Base-by-base conservation (phyloP, 2,113 vertebrate genomes). In the Condylura cristata region DNA sequence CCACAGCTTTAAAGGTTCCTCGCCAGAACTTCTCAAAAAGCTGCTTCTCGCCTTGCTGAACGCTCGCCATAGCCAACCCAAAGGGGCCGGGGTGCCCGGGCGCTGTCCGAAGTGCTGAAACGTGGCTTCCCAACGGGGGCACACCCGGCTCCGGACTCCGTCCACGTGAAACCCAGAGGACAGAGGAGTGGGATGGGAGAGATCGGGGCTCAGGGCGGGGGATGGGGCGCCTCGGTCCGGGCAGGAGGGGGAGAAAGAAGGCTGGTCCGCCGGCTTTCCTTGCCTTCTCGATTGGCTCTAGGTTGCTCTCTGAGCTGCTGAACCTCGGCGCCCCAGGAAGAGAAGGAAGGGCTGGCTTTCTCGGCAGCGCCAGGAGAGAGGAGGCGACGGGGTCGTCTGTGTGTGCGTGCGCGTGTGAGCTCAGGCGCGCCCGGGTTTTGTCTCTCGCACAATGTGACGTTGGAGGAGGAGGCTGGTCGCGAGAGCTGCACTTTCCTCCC, bases 11-110 rank as follows among this genome's bases (percentile, higher is more conserved):
- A 97, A 99, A 99, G 97, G 99, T 99, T 87, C 99, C 99, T 97
- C 98, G 98, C 99, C 99, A 99, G 98, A 99, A 99, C 99, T 99
- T 99, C 98, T 99, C 99, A 94, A 99, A 99, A 60, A 99, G 99
- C 99, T 99, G 99, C 98, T 99, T 99, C 97, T 99, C 99, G 11
- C 98, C 99, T 93, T 98, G 98, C 97, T 99, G 98, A 88, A 99
- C 95, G 93, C 98, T 96, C 32, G 98, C 97, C 97, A 99, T 98
- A 92, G 95, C 86, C 80, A 79, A 68, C 34, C 70, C 66, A 0
- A 58, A 44, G 56, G 90, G 80, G 56, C 56, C 70, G 2, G 60
- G 65, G 46, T 44, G 39, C 32, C 39, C 48, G 65, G 96, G 96
- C 91, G 97, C 98, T 98, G 97, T 98, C 98, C 98, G 86, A 93